A percentile compares a stretch with the other conserved stretches of the same genome.
Evolutionary conservation across 64 coral and sea anemone species (phyloP).

Genomic region (Porites australiensis): DNA sequence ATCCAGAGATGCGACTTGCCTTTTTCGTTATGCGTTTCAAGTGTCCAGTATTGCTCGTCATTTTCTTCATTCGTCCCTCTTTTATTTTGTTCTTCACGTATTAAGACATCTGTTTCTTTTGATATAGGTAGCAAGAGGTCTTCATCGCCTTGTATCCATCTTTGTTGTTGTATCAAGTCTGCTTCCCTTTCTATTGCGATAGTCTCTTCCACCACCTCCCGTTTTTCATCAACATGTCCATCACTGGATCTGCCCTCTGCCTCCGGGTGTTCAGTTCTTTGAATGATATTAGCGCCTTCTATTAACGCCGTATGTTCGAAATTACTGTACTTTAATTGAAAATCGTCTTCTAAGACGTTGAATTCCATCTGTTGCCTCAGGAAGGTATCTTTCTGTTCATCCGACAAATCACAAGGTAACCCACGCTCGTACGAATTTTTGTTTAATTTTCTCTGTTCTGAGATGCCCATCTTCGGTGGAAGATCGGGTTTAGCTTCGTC

Average conservation of each 20-base stretch:
- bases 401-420: background rate
- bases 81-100: background rate
- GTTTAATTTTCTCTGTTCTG: background rate
- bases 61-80: background rate
- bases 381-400: background rate
- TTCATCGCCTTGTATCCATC: background rate
- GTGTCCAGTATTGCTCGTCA: background rate
- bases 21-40: slow-evolving; percentile 11
- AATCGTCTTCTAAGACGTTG: no score
- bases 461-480: background rate
- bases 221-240: background rate
- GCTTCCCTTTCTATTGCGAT: background rate
- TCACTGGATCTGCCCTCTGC: background rate
- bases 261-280: background rate
- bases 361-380: no score
- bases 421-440: background rate
- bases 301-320: background rate
- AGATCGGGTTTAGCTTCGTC: background rate
- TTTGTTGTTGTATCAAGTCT: background rate
- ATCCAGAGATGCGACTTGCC: background rate
- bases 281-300: background rate
- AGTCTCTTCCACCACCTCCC: background rate
- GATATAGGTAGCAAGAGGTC: background rate
- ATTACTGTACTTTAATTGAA: background rate
- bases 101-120: background rate